Percentiles rank a stretch among this genome's conserved stretches.
phyloP scores from a whole-genome alignment of 2,888 invertebrate genomes.

The Metacarcinus magister region DNA sequence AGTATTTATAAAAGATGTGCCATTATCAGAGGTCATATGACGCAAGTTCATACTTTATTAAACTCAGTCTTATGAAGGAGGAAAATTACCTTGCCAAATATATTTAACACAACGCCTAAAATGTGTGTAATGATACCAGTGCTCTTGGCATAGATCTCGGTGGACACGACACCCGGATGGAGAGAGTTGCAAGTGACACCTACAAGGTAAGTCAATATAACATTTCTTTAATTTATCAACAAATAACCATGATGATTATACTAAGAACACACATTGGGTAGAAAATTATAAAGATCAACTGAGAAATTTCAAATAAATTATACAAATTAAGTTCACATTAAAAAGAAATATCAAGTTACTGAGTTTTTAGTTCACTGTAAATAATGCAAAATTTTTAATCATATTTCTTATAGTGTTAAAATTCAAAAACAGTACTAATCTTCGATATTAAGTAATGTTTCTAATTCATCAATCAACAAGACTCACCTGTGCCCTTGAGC shows the following conservation, averaged over 20 bases:
- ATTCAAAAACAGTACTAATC: too few relatives aligned
- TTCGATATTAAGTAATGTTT: too few relatives aligned
- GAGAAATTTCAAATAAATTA: neutral
- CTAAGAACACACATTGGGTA: neutral
- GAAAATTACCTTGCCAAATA: constrained; percentile 44
- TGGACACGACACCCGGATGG: constrained; percentile 18
- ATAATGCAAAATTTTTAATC: too few relatives aligned
- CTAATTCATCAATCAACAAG: neutral
- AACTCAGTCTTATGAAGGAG: neutral
- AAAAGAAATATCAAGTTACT: neutral
- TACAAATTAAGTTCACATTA: too few relatives aligned
- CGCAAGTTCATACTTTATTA: neutral
- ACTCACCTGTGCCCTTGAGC: constrained; percentile 66
- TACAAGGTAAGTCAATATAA: neutral
- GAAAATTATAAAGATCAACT: neutral
- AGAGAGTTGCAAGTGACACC: constrained; percentile 38
- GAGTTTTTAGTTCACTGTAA: neutral
- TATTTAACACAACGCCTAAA: neutral
- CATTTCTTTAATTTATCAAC: neutral
- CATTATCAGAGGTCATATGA: neutral
- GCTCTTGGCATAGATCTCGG: neutral
- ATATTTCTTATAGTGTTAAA: too few relatives aligned
- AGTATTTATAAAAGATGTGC: neutral
- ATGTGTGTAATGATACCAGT: neutral
- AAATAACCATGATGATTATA: neutral